phyloP scores from a whole-genome alignment of 37 sponge, comb jelly and placozoan species.

The Bolinopsis microptera region DNA sequence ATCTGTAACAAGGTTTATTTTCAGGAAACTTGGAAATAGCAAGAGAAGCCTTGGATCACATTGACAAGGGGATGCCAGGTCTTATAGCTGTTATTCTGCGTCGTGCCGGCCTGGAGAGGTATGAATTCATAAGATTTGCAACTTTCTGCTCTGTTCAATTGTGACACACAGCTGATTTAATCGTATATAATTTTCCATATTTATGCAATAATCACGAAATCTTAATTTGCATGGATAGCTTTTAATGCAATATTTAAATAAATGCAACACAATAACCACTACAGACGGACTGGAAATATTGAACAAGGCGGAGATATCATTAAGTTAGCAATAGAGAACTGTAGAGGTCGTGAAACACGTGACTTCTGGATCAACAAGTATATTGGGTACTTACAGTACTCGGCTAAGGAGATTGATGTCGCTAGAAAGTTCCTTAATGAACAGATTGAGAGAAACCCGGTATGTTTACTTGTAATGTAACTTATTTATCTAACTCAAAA shows the following conservation, averaged over 20 bases:
- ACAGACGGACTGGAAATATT: neutral
- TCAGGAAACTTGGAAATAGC: conserved; percentile 1
- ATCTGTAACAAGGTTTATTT: neutral
- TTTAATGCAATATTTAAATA: no score
- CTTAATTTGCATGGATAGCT: no score
- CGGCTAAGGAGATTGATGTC: neutral
- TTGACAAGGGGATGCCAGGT: conserved; percentile 20
- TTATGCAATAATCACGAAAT: no score
- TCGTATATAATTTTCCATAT: no score
- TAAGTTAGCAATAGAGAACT: neutral
- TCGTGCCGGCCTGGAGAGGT: conserved; percentile 22
- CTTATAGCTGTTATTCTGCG: conserved; percentile 30
- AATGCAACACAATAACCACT: no score
- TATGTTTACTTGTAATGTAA: no score
- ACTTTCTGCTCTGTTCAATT: no score
- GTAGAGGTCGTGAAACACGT: conserved; percentile 12
- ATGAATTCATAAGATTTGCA: neutral
- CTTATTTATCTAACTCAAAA: no score
- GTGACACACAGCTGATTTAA: neutral
- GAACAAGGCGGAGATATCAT: conserved; percentile 18
- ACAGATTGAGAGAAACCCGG: conserved; percentile 19
- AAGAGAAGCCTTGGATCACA: conserved; percentile 13
- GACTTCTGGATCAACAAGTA: conserved; percentile 46
- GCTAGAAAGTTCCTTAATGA: neutral
- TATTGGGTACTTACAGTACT: neutral